A percentile compares a stretch with the other conserved stretches of the same genome.
phyloP scores from a whole-genome alignment of 2,888 invertebrate species.

The Aleiodes testaceus region DNA sequence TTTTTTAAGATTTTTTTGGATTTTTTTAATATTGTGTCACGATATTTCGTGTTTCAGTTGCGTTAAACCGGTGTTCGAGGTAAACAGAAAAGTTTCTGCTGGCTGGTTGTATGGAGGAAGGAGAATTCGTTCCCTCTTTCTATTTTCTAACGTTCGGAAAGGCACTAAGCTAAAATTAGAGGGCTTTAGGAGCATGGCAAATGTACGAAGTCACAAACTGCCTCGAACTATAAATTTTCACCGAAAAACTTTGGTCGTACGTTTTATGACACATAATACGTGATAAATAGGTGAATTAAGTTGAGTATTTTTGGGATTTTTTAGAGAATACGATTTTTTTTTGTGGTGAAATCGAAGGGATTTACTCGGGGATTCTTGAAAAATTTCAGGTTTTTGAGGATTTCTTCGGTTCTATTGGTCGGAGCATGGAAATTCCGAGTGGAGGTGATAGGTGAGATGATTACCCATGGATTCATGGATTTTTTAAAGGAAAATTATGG shows the following conservation, averaged over 20 bases:
- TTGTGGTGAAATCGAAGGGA: too few species aligned
- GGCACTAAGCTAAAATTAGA: constrained; percentile 26
- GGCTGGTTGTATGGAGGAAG: too few species aligned
- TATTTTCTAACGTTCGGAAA: constrained; percentile 23
- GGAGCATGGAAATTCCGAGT: too few species aligned
- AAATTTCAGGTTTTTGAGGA: too few species aligned
- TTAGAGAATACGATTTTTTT: too few species aligned
- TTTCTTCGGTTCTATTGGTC: too few species aligned
- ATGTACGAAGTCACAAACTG: constrained; percentile 2
- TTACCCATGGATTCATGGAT: too few species aligned
- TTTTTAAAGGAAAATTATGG: too few species aligned
- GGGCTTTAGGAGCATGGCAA: background rate
- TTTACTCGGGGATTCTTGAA: too few species aligned
- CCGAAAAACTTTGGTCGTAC: background rate
- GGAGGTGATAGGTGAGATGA: too few species aligned
- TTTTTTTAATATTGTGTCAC: background rate
- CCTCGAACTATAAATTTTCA: constrained; percentile 24
- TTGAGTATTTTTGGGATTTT: background rate
- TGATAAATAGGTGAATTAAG: background rate
- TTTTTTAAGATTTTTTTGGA: background rate
- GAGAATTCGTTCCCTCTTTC: constrained; percentile 5
- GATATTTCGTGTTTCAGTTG: constrained; percentile 20
- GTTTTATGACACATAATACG: constrained; percentile 1
- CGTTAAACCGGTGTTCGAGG: constrained; percentile 18
- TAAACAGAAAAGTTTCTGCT: constrained; percentile 18